These are phyloP conservation scores for Dicrurus megarhynchus DNA, from an alignment of 2,113 vertebrate genomes.

Conservation along the genomic window DNA sequence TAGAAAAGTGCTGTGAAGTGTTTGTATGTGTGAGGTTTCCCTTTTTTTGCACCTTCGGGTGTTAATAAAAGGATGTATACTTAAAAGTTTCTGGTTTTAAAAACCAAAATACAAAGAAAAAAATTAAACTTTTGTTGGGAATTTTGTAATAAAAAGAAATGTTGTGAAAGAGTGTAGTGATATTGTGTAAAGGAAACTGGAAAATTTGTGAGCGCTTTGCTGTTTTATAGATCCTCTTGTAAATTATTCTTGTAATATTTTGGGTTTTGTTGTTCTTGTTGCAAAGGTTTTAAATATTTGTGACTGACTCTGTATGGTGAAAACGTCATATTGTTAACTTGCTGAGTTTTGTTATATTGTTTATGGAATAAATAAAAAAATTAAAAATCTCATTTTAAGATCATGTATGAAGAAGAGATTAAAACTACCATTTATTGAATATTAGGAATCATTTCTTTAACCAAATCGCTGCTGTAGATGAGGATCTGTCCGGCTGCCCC, in stretches of 20 bases:
- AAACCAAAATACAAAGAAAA: conserved; percentile 99
- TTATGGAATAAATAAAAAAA: conserved; percentile 99
- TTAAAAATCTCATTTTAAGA: conserved; percentile 97
- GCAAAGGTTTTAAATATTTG: conserved; percentile 99
- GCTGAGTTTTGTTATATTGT: conserved; percentile 99
- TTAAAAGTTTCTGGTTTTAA: conserved; percentile 99
- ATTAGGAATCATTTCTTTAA: conserved; percentile 44
- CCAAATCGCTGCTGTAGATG: fast-evolving
- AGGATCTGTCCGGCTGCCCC: neutral
- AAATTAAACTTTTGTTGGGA: conserved; percentile 97
- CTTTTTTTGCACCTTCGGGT: conserved; percentile 96
- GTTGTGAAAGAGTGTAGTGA: conserved; percentile 99
- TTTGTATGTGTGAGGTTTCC: conserved; percentile 94
- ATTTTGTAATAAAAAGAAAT: conserved; percentile 99
- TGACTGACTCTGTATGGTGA: conserved; percentile 99
- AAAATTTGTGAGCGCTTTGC: conserved; percentile 99
- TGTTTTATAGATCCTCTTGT: conserved; percentile 99
- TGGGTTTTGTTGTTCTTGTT: conserved; percentile 99
- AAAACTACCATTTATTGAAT: conserved; percentile 60
- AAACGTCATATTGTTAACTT: conserved; percentile 99
- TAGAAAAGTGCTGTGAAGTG: conserved; percentile 99
- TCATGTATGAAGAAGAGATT: conserved; percentile 85
- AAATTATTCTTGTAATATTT: conserved; percentile 99
- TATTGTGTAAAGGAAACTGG: conserved; percentile 97
- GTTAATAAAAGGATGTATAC: conserved; percentile 99